Evolutionary conservation across 2,797 vertebrate species (phyloP).

Genomic region (Eremophila alpestris): DNA sequence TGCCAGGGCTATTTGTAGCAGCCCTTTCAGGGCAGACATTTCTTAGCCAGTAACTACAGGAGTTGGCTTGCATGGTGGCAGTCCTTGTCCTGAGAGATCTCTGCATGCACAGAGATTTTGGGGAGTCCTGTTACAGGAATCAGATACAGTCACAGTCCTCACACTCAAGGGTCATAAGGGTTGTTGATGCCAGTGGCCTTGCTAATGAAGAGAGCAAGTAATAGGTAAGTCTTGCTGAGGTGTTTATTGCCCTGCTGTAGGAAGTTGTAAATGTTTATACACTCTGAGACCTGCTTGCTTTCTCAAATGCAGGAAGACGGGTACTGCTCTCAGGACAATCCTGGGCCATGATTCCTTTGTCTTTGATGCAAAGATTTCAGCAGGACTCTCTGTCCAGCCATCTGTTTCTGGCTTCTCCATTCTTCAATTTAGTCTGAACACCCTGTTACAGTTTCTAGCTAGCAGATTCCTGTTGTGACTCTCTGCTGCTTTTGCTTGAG

Average conservation of each 20-base stretch:
- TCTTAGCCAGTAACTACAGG: background rate
- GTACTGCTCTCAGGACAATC: background rate
- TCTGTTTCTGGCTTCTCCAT: background rate
- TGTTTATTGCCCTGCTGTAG: background rate
- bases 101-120: background rate
- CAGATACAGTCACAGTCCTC: background rate
- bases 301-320: background rate
- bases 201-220: background rate
- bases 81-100: background rate
- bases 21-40: background rate
- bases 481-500: background rate
- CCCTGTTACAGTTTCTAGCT: background rate
- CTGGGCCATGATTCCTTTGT: background rate
- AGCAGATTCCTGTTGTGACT: background rate
- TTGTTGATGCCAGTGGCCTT: background rate
- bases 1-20: background rate
- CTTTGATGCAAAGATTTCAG: background rate
- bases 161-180: background rate
- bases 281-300: background rate
- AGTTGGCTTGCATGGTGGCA: background rate
- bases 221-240: background rate
- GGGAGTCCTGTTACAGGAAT: slow-evolving; percentile 10
- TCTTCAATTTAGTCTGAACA: background rate
- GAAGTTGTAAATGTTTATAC: background rate
- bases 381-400: background rate